Conservation (phyloP, 2,797 vertebrate genomes). For the Pseudochirops cupreus region DNA sequence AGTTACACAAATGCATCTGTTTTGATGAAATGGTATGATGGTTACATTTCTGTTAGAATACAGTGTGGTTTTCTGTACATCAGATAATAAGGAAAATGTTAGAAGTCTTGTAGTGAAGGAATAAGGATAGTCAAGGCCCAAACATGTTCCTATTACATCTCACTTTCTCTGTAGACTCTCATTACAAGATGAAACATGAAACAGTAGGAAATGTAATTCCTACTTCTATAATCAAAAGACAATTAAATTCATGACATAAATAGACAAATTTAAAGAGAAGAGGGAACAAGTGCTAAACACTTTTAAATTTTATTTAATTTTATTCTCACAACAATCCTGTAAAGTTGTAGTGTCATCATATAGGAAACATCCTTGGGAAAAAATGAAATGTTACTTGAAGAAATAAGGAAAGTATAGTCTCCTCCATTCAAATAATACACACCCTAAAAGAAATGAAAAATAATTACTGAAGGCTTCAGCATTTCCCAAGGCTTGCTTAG, state of each 20-base stretch:
- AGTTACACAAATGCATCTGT: constrained; percentile 58
- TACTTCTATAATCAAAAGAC: constrained; percentile 53
- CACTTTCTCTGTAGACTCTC: constrained; percentile 70
- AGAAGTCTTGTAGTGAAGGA: constrained; percentile 49
- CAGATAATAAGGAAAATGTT: constrained; percentile 57
- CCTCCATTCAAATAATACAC: constrained; percentile 21
- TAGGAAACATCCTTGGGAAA: background rate
- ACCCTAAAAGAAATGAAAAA: constrained; percentile 36
- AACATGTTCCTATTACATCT: constrained; percentile 55
- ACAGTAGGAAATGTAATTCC: constrained; percentile 54
- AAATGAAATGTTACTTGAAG: constrained; percentile 16
- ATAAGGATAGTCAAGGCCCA: constrained; percentile 48
- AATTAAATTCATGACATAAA: constrained; percentile 19
- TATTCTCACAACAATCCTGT: background rate
- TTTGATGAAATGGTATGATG: constrained; percentile 55
- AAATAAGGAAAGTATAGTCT: constrained; percentile 28
- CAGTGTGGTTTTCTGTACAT: constrained; percentile 64
- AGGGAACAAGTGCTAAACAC: background rate
- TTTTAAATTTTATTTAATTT: background rate
- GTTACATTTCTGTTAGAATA: constrained; percentile 61
- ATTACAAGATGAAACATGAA: constrained; percentile 51
- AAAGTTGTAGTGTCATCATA: constrained; percentile 5
- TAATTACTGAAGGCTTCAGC: background rate
- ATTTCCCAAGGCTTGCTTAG: background rate
- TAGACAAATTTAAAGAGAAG: constrained; percentile 16